These are phyloP conservation scores for Bryconaethiops microstoma DNA, from an alignment of 2,797 vertebrate genomes.

Conservation along the genomic window DNA sequence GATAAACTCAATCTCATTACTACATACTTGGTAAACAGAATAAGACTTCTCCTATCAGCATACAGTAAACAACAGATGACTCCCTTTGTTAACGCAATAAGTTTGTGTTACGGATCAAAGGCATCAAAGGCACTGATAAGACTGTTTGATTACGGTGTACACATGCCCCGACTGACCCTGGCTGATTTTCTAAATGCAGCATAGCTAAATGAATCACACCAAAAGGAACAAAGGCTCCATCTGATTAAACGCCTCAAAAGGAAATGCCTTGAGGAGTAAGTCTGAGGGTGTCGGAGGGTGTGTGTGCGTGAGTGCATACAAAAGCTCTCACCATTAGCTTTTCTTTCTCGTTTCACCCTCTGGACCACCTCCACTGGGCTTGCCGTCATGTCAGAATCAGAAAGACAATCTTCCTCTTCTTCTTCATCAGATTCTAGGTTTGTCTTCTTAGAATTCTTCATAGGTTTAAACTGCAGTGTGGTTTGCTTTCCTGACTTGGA, in stretches of 20 bases:
- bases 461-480: slow-evolving; percentile 85
- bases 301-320: neutral
- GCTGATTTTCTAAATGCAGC: neutral
- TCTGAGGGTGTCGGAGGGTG: neutral
- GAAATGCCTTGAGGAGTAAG: neutral
- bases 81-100: neutral
- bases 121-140: neutral
- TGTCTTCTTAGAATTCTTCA: slow-evolving; percentile 78
- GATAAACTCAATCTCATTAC: neutral
- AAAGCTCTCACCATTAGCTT: slow-evolving; percentile 77
- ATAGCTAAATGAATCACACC: neutral
- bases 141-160: neutral
- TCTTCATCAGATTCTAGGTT: slow-evolving; percentile 81
- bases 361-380: slow-evolving; percentile 65
- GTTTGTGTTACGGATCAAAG: neutral
- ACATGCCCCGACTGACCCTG: neutral
- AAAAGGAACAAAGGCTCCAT: neutral
- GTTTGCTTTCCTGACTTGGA: slow-evolving; percentile 82
- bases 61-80: neutral
- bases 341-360: slow-evolving; percentile 68
- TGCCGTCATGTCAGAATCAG: slow-evolving; percentile 58
- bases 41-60: neutral
- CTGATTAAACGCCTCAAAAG: neutral
- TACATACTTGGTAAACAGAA: neutral
- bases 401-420: slow-evolving; percentile 50